Conservation (phyloP, 37 sponge, comb jelly and placozoan genomes). For the Spongilla lacustris region DNA sequence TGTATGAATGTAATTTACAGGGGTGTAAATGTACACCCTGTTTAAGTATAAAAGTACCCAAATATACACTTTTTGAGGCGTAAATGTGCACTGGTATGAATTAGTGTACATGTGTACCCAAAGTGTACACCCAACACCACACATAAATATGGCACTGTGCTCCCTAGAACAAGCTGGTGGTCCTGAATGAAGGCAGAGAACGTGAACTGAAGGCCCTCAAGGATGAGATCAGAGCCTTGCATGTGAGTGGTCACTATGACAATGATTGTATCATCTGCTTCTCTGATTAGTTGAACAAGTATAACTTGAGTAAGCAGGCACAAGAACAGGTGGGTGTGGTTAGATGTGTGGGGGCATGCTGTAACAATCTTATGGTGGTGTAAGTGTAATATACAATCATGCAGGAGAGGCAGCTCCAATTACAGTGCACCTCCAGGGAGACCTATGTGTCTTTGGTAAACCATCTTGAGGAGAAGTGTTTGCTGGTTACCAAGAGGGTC, state of each 20-base stretch:
- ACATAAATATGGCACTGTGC: neutral
- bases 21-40: neutral
- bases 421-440: constrained; percentile 63
- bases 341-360: neutral
- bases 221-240: constrained; percentile 76
- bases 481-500: constrained; percentile 18
- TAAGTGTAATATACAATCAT: neutral
- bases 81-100: too few species aligned
- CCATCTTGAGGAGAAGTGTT: constrained; percentile 66
- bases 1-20: too few species aligned
- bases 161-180: neutral
- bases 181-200: constrained; percentile 19
- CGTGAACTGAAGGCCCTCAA: constrained; percentile 65
- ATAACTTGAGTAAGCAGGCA: constrained; percentile 63
- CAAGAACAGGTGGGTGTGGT: constrained; percentile 53
- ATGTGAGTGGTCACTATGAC: constrained; percentile 35
- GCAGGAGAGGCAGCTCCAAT: constrained; percentile 60
- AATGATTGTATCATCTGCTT: neutral
- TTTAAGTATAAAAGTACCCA: neutral
- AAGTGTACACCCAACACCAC: too few species aligned
- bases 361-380: neutral
- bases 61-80: too few species aligned
- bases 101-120: too few species aligned
- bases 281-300: constrained; percentile 36
- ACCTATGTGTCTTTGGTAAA: constrained; percentile 34